A percentile compares a stretch with the other conserved stretches of the same genome.
phyloP scores from a whole-genome alignment of 2,113 vertebrate species.

The Nothoprocta pentlandii region DNA sequence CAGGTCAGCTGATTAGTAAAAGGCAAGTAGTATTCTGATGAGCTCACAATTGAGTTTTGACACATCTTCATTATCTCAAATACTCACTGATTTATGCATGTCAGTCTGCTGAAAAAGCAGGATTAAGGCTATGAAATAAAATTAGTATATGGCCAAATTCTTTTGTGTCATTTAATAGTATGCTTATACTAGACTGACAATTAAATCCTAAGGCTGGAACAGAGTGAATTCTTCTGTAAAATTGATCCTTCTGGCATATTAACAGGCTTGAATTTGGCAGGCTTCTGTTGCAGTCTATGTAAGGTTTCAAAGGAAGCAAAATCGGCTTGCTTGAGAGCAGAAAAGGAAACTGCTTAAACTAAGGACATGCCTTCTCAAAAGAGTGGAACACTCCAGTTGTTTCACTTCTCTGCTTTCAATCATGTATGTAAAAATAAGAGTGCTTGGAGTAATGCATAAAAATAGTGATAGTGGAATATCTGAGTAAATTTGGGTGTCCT shows the following conservation, averaged over 20 bases:
- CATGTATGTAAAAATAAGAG: not conserved
- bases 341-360: not conserved
- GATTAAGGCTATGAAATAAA: not conserved
- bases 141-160: not conserved
- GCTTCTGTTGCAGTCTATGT: not conserved
- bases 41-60: not conserved
- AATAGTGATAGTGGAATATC: not conserved
- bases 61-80: not conserved
- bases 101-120: not conserved
- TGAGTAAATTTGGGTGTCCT: not conserved
- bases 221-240: not conserved
- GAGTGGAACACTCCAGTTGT: not conserved
- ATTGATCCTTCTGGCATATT: not conserved
- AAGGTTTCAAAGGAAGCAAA: not conserved
- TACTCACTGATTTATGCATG: not conserved
- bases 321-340: rapidly evolving
- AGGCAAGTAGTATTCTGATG: not conserved
- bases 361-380: not conserved
- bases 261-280: not conserved
- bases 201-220: not conserved
- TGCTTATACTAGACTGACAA: not conserved
- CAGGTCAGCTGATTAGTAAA: not conserved
- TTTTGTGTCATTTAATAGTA: not conserved
- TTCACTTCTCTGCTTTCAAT: not conserved
- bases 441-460: not conserved